phyloP scores from a whole-genome alignment of 2,113 vertebrate genomes.

The Anolis carolinensis region DNA sequence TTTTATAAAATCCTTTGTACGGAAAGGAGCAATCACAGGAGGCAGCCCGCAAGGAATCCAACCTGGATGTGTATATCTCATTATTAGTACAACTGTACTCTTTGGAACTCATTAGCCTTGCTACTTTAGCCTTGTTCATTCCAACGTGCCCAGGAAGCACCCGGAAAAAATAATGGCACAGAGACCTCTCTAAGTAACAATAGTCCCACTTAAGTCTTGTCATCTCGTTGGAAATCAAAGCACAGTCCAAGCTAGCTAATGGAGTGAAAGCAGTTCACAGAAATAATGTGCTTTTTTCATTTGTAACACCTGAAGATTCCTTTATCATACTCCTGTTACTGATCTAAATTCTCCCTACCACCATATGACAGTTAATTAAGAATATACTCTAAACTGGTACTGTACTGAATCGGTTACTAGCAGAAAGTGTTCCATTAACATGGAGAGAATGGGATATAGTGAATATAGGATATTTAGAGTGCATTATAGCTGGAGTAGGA shows the following conservation, averaged over 20 bases:
- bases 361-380: constrained; percentile 27
- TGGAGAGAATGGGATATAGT: background rate
- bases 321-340: constrained; percentile 8
- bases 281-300: constrained; percentile 21
- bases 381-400: background rate
- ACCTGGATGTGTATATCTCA: constrained; percentile 18
- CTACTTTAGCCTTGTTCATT: background rate
- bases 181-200: constrained; percentile 31
- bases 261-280: constrained; percentile 2
- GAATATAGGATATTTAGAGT: background rate
- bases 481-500: background rate
- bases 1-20: constrained; percentile 69
- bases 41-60: constrained; percentile 19
- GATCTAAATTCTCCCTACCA: background rate
- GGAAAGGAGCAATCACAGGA: constrained; percentile 44
- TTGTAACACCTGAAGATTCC: background rate
- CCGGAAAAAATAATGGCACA: background rate
- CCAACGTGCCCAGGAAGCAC: constrained; percentile 10
- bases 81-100: constrained; percentile 46
- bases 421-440: background rate
- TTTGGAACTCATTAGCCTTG: constrained; percentile 40
- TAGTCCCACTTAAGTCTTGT: constrained; percentile 29
- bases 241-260: constrained; percentile 15
- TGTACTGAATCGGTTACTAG: background rate
- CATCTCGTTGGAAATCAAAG: constrained; percentile 14